Conservation (phyloP, 2,888 invertebrate species). For the Notocelia uddmanniana region DNA sequence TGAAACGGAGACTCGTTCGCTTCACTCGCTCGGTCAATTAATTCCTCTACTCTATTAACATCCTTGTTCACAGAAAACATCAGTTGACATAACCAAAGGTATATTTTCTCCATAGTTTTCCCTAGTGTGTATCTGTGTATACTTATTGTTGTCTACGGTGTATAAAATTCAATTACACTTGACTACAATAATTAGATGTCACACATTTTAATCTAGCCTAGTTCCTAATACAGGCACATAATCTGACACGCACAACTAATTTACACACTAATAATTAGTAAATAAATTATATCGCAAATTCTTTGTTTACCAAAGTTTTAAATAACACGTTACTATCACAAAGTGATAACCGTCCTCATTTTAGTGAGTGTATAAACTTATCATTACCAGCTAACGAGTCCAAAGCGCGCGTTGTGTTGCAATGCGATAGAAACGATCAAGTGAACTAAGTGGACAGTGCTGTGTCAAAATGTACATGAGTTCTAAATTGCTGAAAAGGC, state of each 20-base stretch:
- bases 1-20: too few relatives aligned
- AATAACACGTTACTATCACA: constrained; percentile 48
- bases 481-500: constrained; percentile 55
- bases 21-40: too few relatives aligned
- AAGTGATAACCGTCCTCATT: constrained; percentile 57
- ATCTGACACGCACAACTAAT: constrained; percentile 6
- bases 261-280: neutral
- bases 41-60: too few relatives aligned
- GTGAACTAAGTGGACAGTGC: constrained; percentile 16
- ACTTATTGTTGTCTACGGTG: neutral
- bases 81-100: too few relatives aligned
- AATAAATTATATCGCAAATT: constrained; percentile 4
- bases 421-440: constrained; percentile 11
- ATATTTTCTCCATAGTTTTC: too few relatives aligned
- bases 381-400: constrained; percentile 42
- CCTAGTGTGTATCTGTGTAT: too few relatives aligned
- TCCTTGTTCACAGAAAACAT: too few relatives aligned
- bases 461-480: constrained; percentile 63
- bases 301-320: constrained; percentile 25
- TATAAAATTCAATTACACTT: neutral
- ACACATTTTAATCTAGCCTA: neutral
- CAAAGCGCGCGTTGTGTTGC: constrained; percentile 41
- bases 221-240: neutral
- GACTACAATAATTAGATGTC: neutral
- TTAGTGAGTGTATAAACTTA: constrained; percentile 47